Evolutionary conservation across 2,888 invertebrate species (phyloP).

Genomic region (Mesorhabditis belari): DNA sequence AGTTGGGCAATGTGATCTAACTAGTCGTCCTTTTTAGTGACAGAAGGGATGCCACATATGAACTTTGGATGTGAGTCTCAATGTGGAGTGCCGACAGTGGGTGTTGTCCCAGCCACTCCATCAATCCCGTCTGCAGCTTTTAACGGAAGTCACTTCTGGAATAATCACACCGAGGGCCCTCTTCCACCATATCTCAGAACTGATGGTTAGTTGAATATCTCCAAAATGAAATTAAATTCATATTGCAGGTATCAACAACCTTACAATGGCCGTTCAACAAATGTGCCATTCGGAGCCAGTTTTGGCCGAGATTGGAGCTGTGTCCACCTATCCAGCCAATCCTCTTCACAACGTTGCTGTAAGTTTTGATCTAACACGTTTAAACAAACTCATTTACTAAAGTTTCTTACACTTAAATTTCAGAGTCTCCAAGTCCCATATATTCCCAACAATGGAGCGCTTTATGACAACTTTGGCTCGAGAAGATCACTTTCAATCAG

Average conservation of each 20-base stretch:
- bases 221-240: no score
- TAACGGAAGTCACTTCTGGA: not conserved
- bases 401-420: not conserved
- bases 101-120: no score
- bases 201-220: no score
- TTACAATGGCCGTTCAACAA: constrained; percentile 5
- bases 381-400: not conserved
- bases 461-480: not conserved
- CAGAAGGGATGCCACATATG: not conserved
- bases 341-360: not conserved
- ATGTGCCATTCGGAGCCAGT: constrained; percentile 3
- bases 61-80: not conserved
- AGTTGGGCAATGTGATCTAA: no score
- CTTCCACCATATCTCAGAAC: not conserved
- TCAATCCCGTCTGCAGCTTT: not conserved
- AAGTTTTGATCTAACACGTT: not conserved
- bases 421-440: not conserved
- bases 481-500: not conserved
- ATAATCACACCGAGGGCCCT: not conserved
- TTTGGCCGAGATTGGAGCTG: not conserved
- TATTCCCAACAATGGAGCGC: not conserved
- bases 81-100: not conserved
- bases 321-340: not conserved
- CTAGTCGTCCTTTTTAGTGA: no score
- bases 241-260: constrained; percentile 10